These are phyloP conservation scores for Tyria jacobaeae DNA, from an alignment of 2,888 invertebrate genomes.

Conservation along the genomic window DNA sequence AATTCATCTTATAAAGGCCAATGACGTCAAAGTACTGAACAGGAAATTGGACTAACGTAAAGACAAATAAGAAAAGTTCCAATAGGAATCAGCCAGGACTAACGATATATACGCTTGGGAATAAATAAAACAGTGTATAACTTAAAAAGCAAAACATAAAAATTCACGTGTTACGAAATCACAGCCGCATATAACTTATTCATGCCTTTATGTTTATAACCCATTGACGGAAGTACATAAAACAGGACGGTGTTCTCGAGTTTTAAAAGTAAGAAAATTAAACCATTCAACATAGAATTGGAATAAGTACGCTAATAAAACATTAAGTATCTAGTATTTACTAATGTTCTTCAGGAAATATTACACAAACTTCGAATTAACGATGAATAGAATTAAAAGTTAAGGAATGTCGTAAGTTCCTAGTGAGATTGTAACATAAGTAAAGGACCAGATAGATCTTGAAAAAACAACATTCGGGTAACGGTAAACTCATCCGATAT, in stretches of 20 bases:
- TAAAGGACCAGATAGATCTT: constrained; percentile 34
- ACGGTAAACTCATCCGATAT: constrained; percentile 44
- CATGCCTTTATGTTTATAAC: constrained; percentile 37
- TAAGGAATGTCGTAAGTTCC: constrained; percentile 24
- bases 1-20: constrained; percentile 37
- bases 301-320: constrained; percentile 36
- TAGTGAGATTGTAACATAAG: constrained; percentile 18
- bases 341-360: constrained; percentile 41
- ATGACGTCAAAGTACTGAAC: constrained; percentile 23
- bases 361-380: constrained; percentile 32
- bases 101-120: not conserved
- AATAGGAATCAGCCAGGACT: constrained; percentile 13
- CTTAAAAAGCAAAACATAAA: not conserved
- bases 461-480: constrained; percentile 30
- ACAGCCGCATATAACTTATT: constrained; percentile 37
- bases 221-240: constrained; percentile 39
- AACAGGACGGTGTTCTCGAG: constrained; percentile 44
- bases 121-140: not conserved
- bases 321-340: constrained; percentile 42
- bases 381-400: constrained; percentile 32
- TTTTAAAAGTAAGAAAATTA: constrained; percentile 33
- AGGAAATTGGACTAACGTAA: constrained; percentile 30
- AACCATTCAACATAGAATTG: constrained; percentile 37
- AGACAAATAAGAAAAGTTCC: constrained; percentile 3
- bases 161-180: constrained; percentile 21